phyloP scores from a whole-genome alignment of 2,888 invertebrate species.

The Empis stercorea region DNA sequence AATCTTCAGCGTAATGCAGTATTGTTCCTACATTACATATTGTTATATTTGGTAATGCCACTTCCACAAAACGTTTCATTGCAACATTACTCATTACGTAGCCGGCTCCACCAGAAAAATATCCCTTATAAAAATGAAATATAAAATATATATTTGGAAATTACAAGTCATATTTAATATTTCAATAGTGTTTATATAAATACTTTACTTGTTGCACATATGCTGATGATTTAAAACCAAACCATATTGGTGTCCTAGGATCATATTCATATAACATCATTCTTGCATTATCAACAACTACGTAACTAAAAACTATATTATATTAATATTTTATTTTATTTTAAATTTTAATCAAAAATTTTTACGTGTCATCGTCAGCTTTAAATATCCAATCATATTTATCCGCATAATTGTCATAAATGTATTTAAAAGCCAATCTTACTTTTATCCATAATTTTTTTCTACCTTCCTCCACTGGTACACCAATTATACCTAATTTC shows the following conservation, averaged over 20 bases:
- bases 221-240: slow-evolving; percentile 58
- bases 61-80: slow-evolving; percentile 63
- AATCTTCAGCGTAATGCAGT: slow-evolving; percentile 35
- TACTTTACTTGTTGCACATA: not conserved
- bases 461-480: slow-evolving; percentile 80
- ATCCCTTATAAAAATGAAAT: slow-evolving; percentile 43
- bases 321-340: too few relatives aligned
- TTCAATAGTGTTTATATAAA: too few relatives aligned
- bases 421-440: slow-evolving; percentile 77
- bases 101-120: slow-evolving; percentile 88
- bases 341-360: slow-evolving; percentile 33
- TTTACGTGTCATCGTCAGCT: slow-evolving; percentile 99
- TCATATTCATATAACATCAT: slow-evolving; percentile 67
- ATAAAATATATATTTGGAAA: not conserved
- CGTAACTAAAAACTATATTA: slow-evolving; percentile 45
- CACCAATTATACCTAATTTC: slow-evolving; percentile 61
- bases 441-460: slow-evolving; percentile 92
- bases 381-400: slow-evolving; percentile 95
- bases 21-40: too few relatives aligned
- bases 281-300: slow-evolving; percentile 84
- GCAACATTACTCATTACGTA: slow-evolving; percentile 85
- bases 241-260: slow-evolving; percentile 62
- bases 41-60: slow-evolving; percentile 44
- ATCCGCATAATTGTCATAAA: slow-evolving; percentile 66
- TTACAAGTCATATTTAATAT: not conserved